phyloP scores from a whole-genome alignment of 2,797 vertebrate species.

The Peromyscus attwateri region DNA sequence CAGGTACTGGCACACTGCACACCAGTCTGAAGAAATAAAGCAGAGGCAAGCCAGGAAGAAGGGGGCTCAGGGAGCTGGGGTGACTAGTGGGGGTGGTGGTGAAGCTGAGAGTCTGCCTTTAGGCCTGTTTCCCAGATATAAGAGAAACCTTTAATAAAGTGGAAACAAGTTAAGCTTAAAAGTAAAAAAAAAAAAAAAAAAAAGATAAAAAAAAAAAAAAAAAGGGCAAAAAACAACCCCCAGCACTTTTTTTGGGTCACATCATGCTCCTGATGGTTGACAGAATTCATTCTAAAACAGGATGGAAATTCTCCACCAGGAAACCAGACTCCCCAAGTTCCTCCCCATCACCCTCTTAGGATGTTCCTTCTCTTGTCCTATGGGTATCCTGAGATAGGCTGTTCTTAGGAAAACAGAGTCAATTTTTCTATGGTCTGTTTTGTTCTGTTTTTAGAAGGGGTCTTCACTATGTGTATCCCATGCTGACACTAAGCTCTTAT shows the following conservation, averaged over 20 bases:
- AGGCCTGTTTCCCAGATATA: neutral
- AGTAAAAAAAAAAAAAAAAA: neutral
- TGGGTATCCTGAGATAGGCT: neutral
- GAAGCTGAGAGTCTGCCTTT: neutral
- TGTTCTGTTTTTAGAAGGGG: neutral
- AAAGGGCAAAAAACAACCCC: neutral
- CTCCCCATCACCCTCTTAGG: rapidly evolving
- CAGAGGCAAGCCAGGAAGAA: neutral
- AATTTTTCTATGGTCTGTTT: neutral
- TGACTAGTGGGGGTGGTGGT: neutral
- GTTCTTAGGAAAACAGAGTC: neutral
- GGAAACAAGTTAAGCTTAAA: conserved; percentile 16
- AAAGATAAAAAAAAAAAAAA: neutral
- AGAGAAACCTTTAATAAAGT: conserved; percentile 24
- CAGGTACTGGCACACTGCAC: neutral
- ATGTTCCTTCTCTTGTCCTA: neutral
- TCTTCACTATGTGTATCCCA: neutral
- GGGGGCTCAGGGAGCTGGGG: neutral
- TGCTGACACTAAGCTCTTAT: neutral
- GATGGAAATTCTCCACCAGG: neutral
- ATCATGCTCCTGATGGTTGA: neutral
- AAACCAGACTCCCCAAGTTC: neutral
- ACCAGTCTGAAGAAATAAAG: neutral
- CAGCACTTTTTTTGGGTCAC: neutral
- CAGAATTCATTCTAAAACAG: conserved; percentile 27